Percentiles rank a stretch among this genome's conserved stretches.
Evolutionary conservation across 2,797 vertebrate genomes (phyloP).

Genomic region (Anguilla obscura): DNA sequence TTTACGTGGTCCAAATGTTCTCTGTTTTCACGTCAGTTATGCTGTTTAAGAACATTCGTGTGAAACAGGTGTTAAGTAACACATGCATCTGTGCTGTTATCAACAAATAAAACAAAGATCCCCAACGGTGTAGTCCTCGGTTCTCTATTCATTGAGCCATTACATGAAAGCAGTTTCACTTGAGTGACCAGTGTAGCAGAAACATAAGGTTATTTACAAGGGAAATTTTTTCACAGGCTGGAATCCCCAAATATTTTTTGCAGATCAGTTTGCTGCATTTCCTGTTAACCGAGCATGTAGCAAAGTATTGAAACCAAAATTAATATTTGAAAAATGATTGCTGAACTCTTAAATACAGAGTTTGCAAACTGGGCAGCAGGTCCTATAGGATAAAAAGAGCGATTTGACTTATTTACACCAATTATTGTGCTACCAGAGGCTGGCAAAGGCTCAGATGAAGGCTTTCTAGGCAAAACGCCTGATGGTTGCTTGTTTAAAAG

Average conservation of each 20-base stretch:
- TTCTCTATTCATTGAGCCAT: neutral
- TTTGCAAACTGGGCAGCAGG: too few species aligned
- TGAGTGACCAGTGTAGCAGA: neutral
- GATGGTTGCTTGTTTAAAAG: neutral
- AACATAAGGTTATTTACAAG: constrained; percentile 9
- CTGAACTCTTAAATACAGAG: too few species aligned
- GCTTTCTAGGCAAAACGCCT: neutral
- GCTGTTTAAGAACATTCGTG: neutral
- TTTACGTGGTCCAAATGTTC: neutral
- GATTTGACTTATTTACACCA: too few species aligned
- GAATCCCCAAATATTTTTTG: neutral
- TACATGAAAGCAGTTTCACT: neutral
- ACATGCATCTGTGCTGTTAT: neutral
- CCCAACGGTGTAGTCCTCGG: neutral
- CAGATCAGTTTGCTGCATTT: too few species aligned
- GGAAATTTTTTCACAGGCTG: neutral
- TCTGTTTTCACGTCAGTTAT: neutral
- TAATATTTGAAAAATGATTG: too few species aligned
- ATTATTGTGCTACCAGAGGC: neutral
- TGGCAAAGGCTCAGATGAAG: neutral
- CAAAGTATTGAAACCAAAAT: too few species aligned
- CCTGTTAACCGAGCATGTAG: too few species aligned
- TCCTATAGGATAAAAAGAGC: too few species aligned
- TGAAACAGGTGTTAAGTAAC: neutral
- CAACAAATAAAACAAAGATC: neutral